These are phyloP conservation scores for Gallirallus australis DNA, from an alignment of 2,797 vertebrate species.

Conservation along the genomic window DNA sequence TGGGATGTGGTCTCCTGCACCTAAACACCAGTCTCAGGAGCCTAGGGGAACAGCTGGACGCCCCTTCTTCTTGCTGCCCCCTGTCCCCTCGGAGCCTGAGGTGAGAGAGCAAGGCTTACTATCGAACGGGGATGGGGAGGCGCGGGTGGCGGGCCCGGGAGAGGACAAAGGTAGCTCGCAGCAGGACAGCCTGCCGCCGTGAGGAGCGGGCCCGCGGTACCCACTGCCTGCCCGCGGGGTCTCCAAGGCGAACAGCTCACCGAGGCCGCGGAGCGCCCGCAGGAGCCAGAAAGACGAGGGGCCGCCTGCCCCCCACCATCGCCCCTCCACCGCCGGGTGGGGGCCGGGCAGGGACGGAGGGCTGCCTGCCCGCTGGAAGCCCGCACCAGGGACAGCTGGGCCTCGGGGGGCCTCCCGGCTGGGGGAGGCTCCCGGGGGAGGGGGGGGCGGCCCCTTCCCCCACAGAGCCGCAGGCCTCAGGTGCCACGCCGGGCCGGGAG, in stretches of 20 bases:
- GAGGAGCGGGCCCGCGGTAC: background rate
- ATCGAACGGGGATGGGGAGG: too few relatives aligned
- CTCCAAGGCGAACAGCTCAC: too few relatives aligned
- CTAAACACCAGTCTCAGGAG: fast-evolving
- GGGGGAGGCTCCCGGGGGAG: too few relatives aligned
- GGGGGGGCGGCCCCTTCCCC: background rate
- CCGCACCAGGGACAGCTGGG: background rate
- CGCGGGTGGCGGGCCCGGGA: too few relatives aligned
- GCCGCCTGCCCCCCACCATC: too few relatives aligned
- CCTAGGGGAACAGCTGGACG: background rate
- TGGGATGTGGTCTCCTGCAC: fast-evolving
- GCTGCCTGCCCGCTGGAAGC: background rate
- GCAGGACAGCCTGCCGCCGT: background rate
- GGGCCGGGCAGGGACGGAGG: background rate
- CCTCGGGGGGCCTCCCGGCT: too few relatives aligned
- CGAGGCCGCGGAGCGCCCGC: background rate
- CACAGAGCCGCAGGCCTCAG: background rate
- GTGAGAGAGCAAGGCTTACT: too few relatives aligned
- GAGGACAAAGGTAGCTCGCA: too few relatives aligned
- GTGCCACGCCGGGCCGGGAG: background rate
- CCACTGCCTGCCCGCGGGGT: background rate
- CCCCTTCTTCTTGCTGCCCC: fast-evolving
- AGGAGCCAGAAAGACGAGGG: background rate
- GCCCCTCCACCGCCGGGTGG: too few relatives aligned
- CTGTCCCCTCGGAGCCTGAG: background rate